Conservation (phyloP, 2,113 vertebrate genomes). For the Sylvietta virens region DNA sequence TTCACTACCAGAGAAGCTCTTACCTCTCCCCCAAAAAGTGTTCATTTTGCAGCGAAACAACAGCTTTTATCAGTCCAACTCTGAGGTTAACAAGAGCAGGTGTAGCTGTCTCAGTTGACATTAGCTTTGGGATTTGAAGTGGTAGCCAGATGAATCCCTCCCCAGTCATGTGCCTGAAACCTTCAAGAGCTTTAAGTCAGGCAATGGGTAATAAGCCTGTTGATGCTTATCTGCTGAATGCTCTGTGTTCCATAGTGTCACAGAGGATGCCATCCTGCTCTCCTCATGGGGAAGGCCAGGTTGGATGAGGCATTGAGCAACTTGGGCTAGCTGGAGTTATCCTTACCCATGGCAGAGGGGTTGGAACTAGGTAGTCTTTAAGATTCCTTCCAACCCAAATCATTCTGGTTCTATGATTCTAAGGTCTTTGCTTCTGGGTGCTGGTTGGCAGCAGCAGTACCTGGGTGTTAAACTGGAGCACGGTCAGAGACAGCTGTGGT, state of each 20-base stretch:
- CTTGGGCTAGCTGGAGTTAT: not conserved
- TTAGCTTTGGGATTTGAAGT: not conserved
- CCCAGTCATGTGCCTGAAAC: not conserved
- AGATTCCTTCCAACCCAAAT: not conserved
- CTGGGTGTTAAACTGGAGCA: accelerated
- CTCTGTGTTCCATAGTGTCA: not conserved
- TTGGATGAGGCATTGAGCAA: not conserved
- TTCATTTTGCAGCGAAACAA: not conserved
- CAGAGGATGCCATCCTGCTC: accelerated
- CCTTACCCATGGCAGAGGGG: not conserved
- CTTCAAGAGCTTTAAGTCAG: not conserved
- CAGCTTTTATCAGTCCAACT: not conserved
- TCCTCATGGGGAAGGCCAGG: not conserved
- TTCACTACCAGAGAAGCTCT: not conserved
- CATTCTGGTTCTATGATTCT: not conserved
- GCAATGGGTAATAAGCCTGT: not conserved
- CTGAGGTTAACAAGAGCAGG: not conserved
- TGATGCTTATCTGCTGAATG: not conserved
- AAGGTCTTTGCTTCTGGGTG: not conserved
- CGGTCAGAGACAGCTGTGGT: not conserved
- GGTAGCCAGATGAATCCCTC: not conserved
- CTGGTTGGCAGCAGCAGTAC: not conserved
- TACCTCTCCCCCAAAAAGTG: not conserved
- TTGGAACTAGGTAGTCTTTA: not conserved
- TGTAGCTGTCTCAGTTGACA: accelerated